Conservation (phyloP, 2,797 vertebrate species). For the Gymnothorax javanicus region DNA sequence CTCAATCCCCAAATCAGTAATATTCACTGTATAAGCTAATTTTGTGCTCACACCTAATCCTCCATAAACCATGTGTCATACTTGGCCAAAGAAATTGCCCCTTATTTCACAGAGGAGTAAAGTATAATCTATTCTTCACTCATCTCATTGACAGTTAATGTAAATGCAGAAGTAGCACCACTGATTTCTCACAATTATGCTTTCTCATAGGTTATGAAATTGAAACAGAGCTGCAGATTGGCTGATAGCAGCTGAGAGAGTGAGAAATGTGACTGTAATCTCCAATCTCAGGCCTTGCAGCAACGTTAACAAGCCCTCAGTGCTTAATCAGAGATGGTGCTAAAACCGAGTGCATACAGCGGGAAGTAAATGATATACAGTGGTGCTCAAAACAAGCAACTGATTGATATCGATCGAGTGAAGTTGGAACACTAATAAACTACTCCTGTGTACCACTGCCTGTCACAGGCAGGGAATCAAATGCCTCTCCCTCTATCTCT, state of each 20-base stretch:
- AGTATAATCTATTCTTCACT: neutral
- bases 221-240: neutral
- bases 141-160: neutral
- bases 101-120: neutral
- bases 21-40: no score
- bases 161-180: neutral
- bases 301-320: neutral
- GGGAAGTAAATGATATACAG: neutral
- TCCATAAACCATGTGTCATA: no score
- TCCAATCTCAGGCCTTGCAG: neutral
- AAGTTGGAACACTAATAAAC: neutral
- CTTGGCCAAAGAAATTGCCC: neutral
- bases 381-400: neutral
- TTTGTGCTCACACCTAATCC: no score
- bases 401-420: constrained; percentile 8
- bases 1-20: no score
- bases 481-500: constrained; percentile 30
- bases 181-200: neutral
- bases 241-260: neutral
- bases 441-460: neutral
- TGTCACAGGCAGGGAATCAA: constrained; percentile 44
- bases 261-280: neutral
- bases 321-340: neutral
- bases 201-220: neutral
- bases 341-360: neutral